Evolutionary conservation across 2,888 invertebrate species (phyloP), one percentile per base, ranked within the genome.

Genomic region (Megastigmus dorsalis): DNA sequence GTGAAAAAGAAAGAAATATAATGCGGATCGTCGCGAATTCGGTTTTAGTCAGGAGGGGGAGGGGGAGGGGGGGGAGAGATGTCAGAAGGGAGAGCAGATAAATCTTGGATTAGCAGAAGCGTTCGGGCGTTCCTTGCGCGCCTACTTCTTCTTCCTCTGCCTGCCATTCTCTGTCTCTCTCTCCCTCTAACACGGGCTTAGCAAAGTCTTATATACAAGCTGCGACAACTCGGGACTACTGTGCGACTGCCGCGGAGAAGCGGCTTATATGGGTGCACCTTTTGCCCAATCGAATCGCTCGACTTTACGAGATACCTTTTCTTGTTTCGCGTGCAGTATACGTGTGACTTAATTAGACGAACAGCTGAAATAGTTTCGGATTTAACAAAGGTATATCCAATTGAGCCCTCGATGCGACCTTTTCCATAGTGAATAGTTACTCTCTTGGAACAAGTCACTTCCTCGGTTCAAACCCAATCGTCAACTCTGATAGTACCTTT

Each of bases 81-180:
- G n/a, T n/a, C n/a, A n/a, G 69, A 77, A 82, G 81, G 80, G 81
- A 81, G 83, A 78, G 79, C 80, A 84, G 84, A 87, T 86, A 86
- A 86, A 86, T 87, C 85, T 86, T 84, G 85, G 86, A 86, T 87
- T 86, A 86, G 83, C 83, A 80, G 80, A 76, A 80, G 77, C 79
- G 77, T 79, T 79, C 45, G 36, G 15, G 4, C 10, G 26, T 15
- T 72, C 65, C n/a, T n/a, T n/a, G n/a, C n/a, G n/a, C n/a, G n/a
- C n/a, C n/a, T n/a, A n/a, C n/a, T n/a, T n/a, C n/a, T n/a, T n/a
- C n/a, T 48, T 38, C 52, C 70, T 71, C 62, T 74, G 36, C 60
- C 68, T 69, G 71, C 23, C 65, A 41, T 33, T 41, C 59, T 54
- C 67, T 76, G 7, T 48, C 13, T 15, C 23, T 18, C 30, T 26